These are phyloP conservation scores for Lydus trimaculatus DNA, from an alignment of 2,888 invertebrate genomes.

Conservation along the genomic window DNA sequence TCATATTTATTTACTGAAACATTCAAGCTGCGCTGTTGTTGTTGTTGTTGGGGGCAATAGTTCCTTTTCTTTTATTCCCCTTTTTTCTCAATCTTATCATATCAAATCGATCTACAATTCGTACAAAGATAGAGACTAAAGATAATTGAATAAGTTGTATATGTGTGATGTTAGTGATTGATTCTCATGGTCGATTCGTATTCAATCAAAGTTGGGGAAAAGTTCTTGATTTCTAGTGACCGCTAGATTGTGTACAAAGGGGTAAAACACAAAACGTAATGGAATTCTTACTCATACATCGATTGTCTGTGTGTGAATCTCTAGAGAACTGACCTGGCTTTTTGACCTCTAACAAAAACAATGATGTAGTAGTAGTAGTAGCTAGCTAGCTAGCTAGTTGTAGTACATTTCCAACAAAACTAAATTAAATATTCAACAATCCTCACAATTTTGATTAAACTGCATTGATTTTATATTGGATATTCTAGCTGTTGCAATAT, in stretches of 20 bases:
- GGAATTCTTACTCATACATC: constrained; percentile 47
- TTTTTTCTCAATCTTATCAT: not conserved
- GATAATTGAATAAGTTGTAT: constrained; percentile 43
- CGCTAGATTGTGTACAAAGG: constrained; percentile 52
- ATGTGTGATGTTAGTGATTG: constrained; percentile 46
- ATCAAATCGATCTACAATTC: not conserved
- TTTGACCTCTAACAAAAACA: constrained; percentile 49
- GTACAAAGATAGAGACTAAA: not conserved
- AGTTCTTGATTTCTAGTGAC: constrained; percentile 53
- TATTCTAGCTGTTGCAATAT: not conserved
- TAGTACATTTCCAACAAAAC: constrained; percentile 44
- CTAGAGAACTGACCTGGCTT: constrained; percentile 55
- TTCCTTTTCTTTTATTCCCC: not conserved
- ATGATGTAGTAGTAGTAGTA: constrained; percentile 25
- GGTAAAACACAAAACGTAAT: constrained; percentile 47
- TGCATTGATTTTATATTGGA: constrained; percentile 32
- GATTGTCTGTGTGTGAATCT: constrained; percentile 40
- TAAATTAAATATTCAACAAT: constrained; percentile 51
- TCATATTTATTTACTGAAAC: constrained; percentile 24
- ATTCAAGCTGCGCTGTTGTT: not conserved
- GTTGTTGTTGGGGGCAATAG: not conserved
- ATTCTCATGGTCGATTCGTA: constrained; percentile 48
- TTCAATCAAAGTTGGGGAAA: constrained; percentile 55
- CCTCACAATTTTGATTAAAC: constrained; percentile 27
- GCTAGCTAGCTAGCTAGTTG: no score